Base-by-base conservation (phyloP, 2,113 vertebrate species). In the Leptobrachium leishanense region DNA sequence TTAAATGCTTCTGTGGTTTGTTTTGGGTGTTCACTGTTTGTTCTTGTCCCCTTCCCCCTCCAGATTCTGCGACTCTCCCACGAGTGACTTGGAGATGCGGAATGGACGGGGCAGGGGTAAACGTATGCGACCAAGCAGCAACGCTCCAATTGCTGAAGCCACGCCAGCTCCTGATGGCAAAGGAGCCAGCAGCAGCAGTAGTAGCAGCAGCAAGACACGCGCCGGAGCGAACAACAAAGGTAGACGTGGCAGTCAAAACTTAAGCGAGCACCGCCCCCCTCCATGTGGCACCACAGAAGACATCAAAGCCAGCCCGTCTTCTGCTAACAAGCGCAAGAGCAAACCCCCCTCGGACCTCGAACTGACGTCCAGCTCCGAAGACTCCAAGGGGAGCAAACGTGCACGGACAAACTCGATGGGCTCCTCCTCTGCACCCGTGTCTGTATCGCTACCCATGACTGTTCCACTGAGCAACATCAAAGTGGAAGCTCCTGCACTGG, bases 61-160 rank as follows among this genome's bases (percentile, higher is more conserved):
- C 88, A 99, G 98, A 91, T 99, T 99, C 90, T 99, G 98, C 41
- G 98, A 99, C 90, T 99, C 98, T 42, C 98, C 98, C 1, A 99
- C 97, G 82, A 99, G 98, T 62, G 98, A 99, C 86, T 87, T 99
- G 82, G 98, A 99, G 86, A 99, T 99, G 96, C 95, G 97, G 76
- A 98, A 98, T 0, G 97, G 96, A 20, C 95, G 98, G 15, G 98
- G 98, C 50, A 90, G 98, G 83, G 98, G 97, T 78, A 99, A 99
- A 83, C 94, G 97, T 46, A 91, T 98, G 94, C 94, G 97, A 5
- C 97, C 98, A 57, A 98, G 95, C 84, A 98, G 93, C 90, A 99
- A 97, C 92, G 95, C 95, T 0, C 96, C 98, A 0, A 91, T 98
- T 85, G 96, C 87, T 0, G 98, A 99, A 90, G 89, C 94, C 0